These are phyloP conservation scores for Philereme transversata DNA, from an alignment of 2,888 invertebrate species.

Conservation along the genomic window DNA sequence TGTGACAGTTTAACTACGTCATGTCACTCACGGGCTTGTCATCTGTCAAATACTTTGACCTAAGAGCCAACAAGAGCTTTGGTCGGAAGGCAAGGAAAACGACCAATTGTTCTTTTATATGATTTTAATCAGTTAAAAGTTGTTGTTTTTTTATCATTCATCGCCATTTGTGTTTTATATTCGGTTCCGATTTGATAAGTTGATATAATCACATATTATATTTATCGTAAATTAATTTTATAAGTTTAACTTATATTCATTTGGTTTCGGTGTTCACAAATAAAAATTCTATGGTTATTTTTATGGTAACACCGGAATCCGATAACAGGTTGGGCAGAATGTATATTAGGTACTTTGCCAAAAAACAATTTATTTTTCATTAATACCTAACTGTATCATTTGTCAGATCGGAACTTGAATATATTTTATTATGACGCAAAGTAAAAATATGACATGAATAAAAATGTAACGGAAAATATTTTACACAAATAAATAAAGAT, in stretches of 20 bases:
- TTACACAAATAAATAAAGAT: too few species aligned
- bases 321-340: background rate
- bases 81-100: constrained; percentile 1
- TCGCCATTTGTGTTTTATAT: constrained; percentile 14
- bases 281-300: constrained; percentile 22
- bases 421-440: too few species aligned
- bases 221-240: too few species aligned
- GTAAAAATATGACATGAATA: too few species aligned
- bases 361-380: constrained; percentile 6
- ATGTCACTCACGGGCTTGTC: background rate
- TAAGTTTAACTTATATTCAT: constrained; percentile 1
- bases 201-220: too few species aligned
- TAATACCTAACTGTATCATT: background rate
- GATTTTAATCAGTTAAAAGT: constrained; percentile 1
- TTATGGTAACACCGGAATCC: constrained; percentile 14
- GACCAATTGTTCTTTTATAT: constrained; percentile 5
- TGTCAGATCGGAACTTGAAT: too few species aligned
- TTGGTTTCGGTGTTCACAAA: constrained; percentile 24
- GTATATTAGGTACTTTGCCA: constrained; percentile 10
- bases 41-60: background rate
- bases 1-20: background rate
- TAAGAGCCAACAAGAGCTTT: background rate
- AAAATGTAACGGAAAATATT: too few species aligned
- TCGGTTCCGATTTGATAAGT: constrained; percentile 20
- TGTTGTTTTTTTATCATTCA: constrained; percentile 8